Evolutionary conservation across 2,888 invertebrate genomes (phyloP), one percentile per base, ranked within the genome.

Genomic region (Diarsia rubi): DNA sequence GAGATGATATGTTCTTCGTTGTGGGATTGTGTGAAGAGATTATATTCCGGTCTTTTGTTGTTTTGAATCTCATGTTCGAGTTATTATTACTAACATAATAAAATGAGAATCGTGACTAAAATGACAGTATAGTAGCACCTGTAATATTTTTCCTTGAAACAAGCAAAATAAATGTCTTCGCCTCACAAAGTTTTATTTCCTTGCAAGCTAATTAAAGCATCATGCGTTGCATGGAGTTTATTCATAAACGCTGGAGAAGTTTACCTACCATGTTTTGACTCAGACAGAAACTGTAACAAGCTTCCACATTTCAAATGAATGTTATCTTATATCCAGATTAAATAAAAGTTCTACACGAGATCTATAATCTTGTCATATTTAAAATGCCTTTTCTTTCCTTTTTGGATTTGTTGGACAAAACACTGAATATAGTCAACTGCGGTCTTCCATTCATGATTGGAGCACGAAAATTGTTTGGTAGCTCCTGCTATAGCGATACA

Each of bases 1-100:
- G 69, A 73, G 69, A 65, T 69, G 73, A 66, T 73, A 59, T 59
- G 59, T 19, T 66, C 75, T 78, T 75, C 60, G 59, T n/a, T 64
- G 63, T 70, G 42, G 66, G 21, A 24, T 73, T 67, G 52, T 69
- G 24, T 59, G 37, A 49, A 49, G 42, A 54, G 52, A 79, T 82
- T 76, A 59, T 64, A 1, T 65, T 69, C 9, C 11, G 24, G 12
- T n/a, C 11, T 68, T 64, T 78, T 63, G 54, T 52, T 59, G n/a
- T 31, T 49, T 21, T 31, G 24, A 42, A 37, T 68, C 16, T 16
- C 45, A n/a, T 52, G 6, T 16, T n/a, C n/a, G 21, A 49, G 11
- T 60, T 54, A 21, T 49, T 9, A 52, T 37, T 9, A 37, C n/a
- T n/a, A n/a, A n/a, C 14, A 19, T 11, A 8, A 45, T 5, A 14